These are phyloP conservation scores for Perodicticus potto DNA, from an alignment of 2,797 vertebrate genomes.

Conservation along the genomic window DNA sequence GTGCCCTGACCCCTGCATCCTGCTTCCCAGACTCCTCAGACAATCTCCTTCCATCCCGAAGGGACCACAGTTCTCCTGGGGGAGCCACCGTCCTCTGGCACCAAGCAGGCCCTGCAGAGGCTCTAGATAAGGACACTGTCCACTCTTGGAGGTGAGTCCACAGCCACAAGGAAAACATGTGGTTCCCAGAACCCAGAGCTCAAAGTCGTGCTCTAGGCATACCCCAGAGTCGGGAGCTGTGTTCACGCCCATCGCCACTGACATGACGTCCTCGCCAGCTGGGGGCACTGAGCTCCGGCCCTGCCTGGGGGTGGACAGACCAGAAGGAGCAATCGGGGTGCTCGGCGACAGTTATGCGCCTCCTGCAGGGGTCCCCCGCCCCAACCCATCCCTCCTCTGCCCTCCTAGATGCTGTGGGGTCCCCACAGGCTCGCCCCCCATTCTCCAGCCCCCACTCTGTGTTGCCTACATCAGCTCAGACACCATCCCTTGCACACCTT, in stretches of 20 bases:
- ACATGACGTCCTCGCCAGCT: accelerated
- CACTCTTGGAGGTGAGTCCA: background rate
- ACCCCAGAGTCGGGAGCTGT: too few species aligned
- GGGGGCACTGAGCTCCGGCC: too few species aligned
- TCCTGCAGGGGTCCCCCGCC: accelerated
- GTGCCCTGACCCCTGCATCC: background rate
- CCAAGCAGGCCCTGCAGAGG: too few species aligned
- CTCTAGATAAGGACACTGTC: background rate
- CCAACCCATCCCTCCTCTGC: background rate
- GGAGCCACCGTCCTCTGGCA: background rate
- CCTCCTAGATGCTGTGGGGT: background rate
- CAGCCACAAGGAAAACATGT: background rate
- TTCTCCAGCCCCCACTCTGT: accelerated
- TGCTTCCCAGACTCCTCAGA: background rate
- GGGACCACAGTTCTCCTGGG: background rate
- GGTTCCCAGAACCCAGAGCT: background rate
- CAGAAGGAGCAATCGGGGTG: accelerated
- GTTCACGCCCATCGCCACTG: accelerated
- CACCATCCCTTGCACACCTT: accelerated
- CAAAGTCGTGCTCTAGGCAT: accelerated
- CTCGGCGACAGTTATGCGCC: accelerated
- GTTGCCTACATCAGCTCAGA: background rate
- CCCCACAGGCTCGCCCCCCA: accelerated
- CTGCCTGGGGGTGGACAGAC: background rate
- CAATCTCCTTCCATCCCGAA: too few species aligned